These are phyloP conservation scores for Himantopus leucocephalus DNA, from an alignment of 2,113 vertebrate genomes.

Conservation along the genomic window DNA sequence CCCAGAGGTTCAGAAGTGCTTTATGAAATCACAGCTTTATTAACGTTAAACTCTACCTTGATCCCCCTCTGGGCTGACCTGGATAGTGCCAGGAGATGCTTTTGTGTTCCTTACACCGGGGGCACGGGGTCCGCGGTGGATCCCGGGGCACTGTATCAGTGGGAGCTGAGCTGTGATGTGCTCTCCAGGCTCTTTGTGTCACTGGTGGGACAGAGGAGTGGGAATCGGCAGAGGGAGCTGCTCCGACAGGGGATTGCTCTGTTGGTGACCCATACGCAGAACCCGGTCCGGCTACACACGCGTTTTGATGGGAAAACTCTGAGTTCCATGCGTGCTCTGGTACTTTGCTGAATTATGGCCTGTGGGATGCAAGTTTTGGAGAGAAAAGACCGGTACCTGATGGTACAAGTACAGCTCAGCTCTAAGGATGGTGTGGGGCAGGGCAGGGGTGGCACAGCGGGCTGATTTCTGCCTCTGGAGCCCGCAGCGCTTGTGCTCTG, in stretches of 20 bases:
- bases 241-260: rapidly evolving
- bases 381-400: background rate
- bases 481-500: background rate
- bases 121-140: too few relatives aligned
- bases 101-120: rapidly evolving
- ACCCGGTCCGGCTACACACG: background rate
- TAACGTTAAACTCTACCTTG: background rate
- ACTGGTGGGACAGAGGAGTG: rapidly evolving
- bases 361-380: background rate
- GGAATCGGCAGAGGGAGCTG: background rate
- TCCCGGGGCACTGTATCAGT: background rate
- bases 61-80: background rate
- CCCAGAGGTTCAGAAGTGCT: rapidly evolving
- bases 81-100: background rate
- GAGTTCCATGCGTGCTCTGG: rapidly evolving
- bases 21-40: background rate
- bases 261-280: background rate
- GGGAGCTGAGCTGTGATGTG: background rate
- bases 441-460: background rate
- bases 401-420: background rate
- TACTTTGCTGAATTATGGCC: background rate
- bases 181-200: background rate
- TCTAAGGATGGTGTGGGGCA: background rate
- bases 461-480: background rate
- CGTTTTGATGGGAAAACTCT: rapidly evolving